A percentile compares a stretch with the other conserved stretches of the same genome.
Evolutionary conservation across 2,888 invertebrate genomes (phyloP).

Genomic region (Julus scanicus): DNA sequence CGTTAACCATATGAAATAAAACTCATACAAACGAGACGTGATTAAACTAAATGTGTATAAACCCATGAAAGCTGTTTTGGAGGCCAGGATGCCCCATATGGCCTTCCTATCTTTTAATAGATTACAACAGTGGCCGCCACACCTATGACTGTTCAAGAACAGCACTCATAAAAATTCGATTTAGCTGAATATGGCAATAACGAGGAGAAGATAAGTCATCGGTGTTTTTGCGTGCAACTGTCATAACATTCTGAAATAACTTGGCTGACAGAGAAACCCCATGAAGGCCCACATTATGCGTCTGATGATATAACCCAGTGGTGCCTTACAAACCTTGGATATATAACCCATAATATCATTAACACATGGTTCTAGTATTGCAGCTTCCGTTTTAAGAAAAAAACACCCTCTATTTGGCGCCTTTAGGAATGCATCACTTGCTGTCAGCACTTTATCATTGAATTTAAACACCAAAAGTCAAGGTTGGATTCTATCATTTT

Average conservation of each 20-base stretch:
- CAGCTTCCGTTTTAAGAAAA: not conserved
- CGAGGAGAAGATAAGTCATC: not conserved
- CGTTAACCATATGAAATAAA: not conserved
- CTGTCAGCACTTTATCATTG: not conserved
- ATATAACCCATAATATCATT: not conserved
- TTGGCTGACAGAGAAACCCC: not conserved
- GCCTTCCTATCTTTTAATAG: not conserved
- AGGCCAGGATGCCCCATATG: conserved; percentile 1
- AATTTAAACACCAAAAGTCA: not conserved
- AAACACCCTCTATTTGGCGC: not conserved
- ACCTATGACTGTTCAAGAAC: conserved; percentile 7
- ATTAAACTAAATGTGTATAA: not conserved
- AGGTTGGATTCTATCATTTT: not conserved
- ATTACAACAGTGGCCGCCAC: conserved; percentile 17
- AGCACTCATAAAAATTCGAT: not conserved
- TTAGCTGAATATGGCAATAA: not conserved
- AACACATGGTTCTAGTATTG: not conserved
- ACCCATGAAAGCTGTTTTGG: not conserved
- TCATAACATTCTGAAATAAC: conserved; percentile 17
- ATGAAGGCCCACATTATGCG: not conserved
- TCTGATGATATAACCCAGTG: not conserved
- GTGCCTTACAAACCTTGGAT: conserved; percentile 34
- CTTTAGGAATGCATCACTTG: not conserved
- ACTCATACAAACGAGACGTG: not conserved
- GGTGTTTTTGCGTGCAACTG: not conserved